Evolutionary conservation across 2,888 invertebrate species (phyloP).

Genomic region (Cerastis rubricosa): DNA sequence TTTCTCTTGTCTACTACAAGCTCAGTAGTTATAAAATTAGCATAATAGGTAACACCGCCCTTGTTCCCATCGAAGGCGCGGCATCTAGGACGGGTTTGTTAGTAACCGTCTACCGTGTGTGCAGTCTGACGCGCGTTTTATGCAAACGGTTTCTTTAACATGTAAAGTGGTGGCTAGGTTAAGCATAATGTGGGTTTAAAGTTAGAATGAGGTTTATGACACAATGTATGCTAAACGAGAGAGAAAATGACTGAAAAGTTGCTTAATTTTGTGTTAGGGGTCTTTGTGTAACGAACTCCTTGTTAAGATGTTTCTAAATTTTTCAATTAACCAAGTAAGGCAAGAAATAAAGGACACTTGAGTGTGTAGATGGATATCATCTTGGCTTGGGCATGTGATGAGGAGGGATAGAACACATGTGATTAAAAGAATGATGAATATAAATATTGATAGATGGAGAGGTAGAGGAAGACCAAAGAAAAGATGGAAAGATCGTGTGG

Average conservation of each 20-base stretch:
- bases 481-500: no score
- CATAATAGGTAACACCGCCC: conserved; percentile 50
- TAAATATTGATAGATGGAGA: no score
- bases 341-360: background rate
- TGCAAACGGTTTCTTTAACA: conserved; percentile 46
- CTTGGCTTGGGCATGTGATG: no score
- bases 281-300: background rate
- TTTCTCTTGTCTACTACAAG: conserved; percentile 8
- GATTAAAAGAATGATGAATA: no score
- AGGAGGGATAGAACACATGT: no score
- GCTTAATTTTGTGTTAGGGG: background rate
- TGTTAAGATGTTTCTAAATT: background rate
- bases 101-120: conserved; percentile 36
- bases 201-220: conserved; percentile 6
- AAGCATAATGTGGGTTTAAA: conserved; percentile 19
- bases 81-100: conserved; percentile 65
- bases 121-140: conserved; percentile 37
- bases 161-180: conserved; percentile 31
- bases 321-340: background rate
- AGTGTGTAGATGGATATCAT: background rate
- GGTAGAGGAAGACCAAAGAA: no score
- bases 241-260: background rate
- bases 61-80: conserved; percentile 58
- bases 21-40: conserved; percentile 49
- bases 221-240: background rate